Evolutionary conservation across 2,888 invertebrate species (phyloP), one percentile per base, ranked within the genome.

Genomic region (Cepaea hortensis): DNA sequence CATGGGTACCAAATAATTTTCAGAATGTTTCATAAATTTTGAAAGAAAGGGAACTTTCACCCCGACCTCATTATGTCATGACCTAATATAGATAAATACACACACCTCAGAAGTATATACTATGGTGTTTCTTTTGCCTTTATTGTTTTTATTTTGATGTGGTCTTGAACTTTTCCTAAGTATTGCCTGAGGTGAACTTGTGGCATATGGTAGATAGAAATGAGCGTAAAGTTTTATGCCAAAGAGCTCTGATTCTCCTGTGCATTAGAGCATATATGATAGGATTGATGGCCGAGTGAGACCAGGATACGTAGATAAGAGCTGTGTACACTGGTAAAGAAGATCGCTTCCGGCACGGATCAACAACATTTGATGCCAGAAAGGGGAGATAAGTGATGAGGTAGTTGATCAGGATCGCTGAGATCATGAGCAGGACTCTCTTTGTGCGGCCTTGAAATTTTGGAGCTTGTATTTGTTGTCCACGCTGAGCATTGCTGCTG

Each of bases 231-330:
- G 48, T 13, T 5, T 46, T 48, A 4, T 23, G n/a, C 80, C 85
- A 85, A 35, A 72, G 46, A 6, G 46, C 50, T 20, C 65, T 76
- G 11, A 82, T 86, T 7, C 65, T 70, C 3, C 23, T 81, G 76
- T 86, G 75, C 50, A 76, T 35, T 46, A 82, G 77, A 1, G 86
- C 82, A 61, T 86, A 86, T 6, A 85, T 85, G 23, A 85, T 11
- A 23, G 85, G 81, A n/a, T 85, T 85, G 11, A 65, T 85, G 75
- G 85, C 85, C 0, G 76, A 35, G 75, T 85, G 85, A 15, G 81
- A 81, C 85, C 85, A 85, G 72, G 85, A 81, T 23, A 75, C 55
- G 65, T 85, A 85, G 55, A 85, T 48, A 46, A 85, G 35, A 9
- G 23, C 65, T 11, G 85, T 85, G 50, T 79, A 72, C 35, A 85